Conservation (phyloP, 2,113 vertebrate genomes). For the Platysternon megacephalum region DNA sequence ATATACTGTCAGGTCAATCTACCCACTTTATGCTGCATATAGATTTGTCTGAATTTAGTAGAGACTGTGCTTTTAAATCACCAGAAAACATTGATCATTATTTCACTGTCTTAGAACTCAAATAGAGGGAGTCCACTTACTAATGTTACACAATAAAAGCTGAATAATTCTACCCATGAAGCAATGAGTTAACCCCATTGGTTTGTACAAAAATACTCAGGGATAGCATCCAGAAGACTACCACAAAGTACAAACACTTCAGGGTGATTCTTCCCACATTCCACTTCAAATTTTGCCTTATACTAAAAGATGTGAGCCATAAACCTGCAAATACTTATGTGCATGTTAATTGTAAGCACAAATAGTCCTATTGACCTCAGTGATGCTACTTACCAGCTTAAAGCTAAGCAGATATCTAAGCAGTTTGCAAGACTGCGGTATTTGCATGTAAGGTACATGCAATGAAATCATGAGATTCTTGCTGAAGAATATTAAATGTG, state of each 20-base stretch:
- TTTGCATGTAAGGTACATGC: neutral
- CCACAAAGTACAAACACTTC: neutral
- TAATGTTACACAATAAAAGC: neutral
- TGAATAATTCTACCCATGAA: neutral
- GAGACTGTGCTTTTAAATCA: neutral
- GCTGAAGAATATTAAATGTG: neutral
- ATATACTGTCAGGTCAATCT: neutral
- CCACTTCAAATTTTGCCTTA: neutral
- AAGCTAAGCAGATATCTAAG: neutral
- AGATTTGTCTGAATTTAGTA: neutral
- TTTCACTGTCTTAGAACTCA: neutral
- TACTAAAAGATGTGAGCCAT: fast-evolving
- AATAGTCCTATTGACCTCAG: neutral
- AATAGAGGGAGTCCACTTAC: neutral
- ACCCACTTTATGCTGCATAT: neutral
- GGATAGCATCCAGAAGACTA: neutral
- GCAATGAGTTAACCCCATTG: fast-evolving
- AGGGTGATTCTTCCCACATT: neutral
- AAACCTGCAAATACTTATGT: neutral
- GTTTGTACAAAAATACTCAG: neutral
- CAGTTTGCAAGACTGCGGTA: neutral
- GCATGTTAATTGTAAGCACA: neutral
- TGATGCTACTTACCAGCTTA: neutral
- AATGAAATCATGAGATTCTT: neutral
- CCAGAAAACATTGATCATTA: fast-evolving